Base-by-base conservation (phyloP, 2,888 invertebrate species). In the Nymphalis polychloros region DNA sequence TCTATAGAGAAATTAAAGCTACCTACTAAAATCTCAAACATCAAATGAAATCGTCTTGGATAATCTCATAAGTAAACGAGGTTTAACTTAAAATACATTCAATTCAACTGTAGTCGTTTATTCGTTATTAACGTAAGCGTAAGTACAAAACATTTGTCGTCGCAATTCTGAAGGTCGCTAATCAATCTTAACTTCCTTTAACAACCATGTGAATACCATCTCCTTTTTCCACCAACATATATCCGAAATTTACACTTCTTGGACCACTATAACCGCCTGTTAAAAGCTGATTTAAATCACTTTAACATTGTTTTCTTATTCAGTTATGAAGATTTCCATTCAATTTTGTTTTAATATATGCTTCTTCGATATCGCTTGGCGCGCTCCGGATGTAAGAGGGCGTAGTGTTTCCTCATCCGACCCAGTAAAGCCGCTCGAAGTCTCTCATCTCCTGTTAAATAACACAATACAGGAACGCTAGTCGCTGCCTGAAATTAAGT, bases 391-490 rank as follows among this genome's bases (percentile, higher is more conserved):
- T 85, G 88, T 13, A 92, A 81, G 4, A 92, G 79, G 1, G 92
- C 92, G 76, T 93, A 93, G 69, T 93, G 84, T 70, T 85, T 88
- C 67, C 89, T 84, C 88, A 93, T 87, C 46, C 93, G 87, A n/a
- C 93, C 93, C 41, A 93, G 79, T 46, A 93, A 79, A 17, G 93
- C 93, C 46, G 93, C 92, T 17, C 93, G 84, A 3, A 93, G 80
- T 52, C 93, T 81, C 67, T 92, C 89, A 65, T 93, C 93, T 20
- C 84, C 84, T 6, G 86, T 84, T 65, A 93, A 78, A 77, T 89
- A 93, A 75, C 90, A 90, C 19, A 93, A 77, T 59, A 93, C 90
- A 50, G 93, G 93, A 63, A 93, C 79, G 72, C 92, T 86, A 13
- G 93, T 90, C 27, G 93, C 91, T 61, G 92, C 93, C 93, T 93